These are phyloP conservation scores for Tachina lurida DNA, from an alignment of 2,888 invertebrate genomes.

Conservation along the genomic window DNA sequence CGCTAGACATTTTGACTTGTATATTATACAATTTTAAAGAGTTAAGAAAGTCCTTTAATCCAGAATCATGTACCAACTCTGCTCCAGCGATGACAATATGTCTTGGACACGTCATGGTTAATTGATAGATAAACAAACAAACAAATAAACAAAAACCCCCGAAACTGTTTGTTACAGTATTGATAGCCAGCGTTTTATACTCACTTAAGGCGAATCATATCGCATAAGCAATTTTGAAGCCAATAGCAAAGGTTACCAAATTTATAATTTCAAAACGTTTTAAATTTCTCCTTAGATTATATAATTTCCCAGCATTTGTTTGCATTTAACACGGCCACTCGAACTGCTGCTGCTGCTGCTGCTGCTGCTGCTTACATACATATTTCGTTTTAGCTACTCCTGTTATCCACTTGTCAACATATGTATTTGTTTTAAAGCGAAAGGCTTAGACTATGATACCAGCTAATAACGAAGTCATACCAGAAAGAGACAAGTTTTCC, in stretches of 20 bases:
- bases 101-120: conserved; percentile 59
- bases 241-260: conserved; percentile 70
- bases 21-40: neutral
- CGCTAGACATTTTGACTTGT: neutral
- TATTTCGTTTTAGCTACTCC: conserved; percentile 17
- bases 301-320: conserved; percentile 54
- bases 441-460: conserved; percentile 46
- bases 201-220: conserved; percentile 61
- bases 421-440: conserved; percentile 41
- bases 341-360: conserved; percentile 3
- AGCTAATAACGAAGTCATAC: conserved; percentile 27
- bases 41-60: neutral
- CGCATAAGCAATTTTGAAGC: conserved; percentile 47
- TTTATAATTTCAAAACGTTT: conserved; percentile 72
- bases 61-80: neutral
- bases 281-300: conserved; percentile 70
- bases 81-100: conserved; percentile 55
- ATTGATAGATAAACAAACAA: conserved; percentile 64
- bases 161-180: conserved; percentile 56
- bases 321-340: conserved; percentile 11
- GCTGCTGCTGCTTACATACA: no score
- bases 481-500: conserved; percentile 53
- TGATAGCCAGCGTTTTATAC: conserved; percentile 65
- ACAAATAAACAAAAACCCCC: conserved; percentile 33
- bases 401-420: conserved; percentile 71